phyloP scores from a whole-genome alignment of 1,140 invertebrate genomes.

The Pentalonia nigronervosa region DNA sequence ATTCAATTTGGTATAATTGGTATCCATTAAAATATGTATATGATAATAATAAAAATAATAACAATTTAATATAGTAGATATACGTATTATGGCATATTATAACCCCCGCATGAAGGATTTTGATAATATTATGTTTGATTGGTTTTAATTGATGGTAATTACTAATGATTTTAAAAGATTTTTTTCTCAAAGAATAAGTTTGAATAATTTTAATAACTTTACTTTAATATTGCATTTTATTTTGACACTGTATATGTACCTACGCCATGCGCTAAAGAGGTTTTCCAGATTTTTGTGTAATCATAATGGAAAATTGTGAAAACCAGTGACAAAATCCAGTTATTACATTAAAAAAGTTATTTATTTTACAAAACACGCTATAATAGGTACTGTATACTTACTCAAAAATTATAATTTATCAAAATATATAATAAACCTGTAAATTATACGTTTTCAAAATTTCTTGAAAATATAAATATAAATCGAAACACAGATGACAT shows the following conservation, averaged over 20 bases:
- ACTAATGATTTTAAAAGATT: not conserved
- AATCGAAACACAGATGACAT: too few species aligned
- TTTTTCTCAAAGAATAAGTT: not conserved
- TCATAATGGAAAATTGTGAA: not conserved
- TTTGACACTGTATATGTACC: not conserved
- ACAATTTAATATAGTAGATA: not conserved
- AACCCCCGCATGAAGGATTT: not conserved
- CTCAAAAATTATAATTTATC: too few species aligned
- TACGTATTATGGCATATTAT: not conserved
- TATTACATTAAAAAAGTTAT: too few species aligned
- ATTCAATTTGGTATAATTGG: conserved; percentile 17
- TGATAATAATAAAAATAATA: not conserved
- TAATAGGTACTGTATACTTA: too few species aligned
- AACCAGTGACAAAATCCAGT: not conserved
- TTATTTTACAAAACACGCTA: too few species aligned
- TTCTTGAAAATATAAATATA: too few species aligned
- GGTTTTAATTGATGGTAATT: conserved; percentile 11
- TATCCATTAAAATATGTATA: conserved; percentile 5
- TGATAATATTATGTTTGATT: not conserved
- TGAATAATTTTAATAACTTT: not conserved
- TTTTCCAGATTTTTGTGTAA: not conserved
- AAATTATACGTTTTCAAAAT: too few species aligned
- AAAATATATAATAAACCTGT: too few species aligned
- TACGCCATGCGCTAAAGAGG: not conserved
- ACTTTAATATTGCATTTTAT: not conserved